These are phyloP conservation scores for Thermophis baileyi DNA, from an alignment of 2,113 vertebrate species.

Conservation along the genomic window DNA sequence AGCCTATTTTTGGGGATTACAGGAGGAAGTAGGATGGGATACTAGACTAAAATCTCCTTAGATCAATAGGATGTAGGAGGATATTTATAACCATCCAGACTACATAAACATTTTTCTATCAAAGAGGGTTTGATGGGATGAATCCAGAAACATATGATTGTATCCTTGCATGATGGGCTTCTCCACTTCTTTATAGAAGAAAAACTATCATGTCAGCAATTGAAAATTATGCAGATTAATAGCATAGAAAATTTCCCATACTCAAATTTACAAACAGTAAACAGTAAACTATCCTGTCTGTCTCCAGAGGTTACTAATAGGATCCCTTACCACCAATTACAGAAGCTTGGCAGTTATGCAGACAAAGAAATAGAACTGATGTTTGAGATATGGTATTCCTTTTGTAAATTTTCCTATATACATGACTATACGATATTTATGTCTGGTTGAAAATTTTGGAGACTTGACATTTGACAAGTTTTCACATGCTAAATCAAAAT, in stretches of 20 bases:
- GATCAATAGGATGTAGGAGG: not conserved
- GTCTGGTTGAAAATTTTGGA: not conserved
- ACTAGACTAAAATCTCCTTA: not conserved
- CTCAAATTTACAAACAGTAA: no score
- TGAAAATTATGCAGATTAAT: not conserved
- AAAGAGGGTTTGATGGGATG: not conserved
- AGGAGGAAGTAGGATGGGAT: no score
- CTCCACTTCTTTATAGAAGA: not conserved
- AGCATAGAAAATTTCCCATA: not conserved
- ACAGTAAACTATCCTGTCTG: not conserved
- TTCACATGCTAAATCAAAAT: not conserved
- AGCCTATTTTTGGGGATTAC: not conserved
- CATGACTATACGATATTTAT: not conserved
- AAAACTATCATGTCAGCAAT: not conserved
- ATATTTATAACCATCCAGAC: not conserved
- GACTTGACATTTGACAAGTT: not conserved
- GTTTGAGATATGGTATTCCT: not conserved
- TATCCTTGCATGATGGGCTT: not conserved
- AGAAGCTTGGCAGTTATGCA: not conserved
- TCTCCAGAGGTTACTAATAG: not conserved
- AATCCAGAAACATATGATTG: not conserved
- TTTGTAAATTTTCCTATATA: not conserved
- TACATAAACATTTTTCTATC: not conserved
- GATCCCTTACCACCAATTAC: no score
- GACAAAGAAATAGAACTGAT: not conserved